Evolutionary conservation across 2,888 invertebrate genomes (phyloP), one percentile per base, ranked within the genome.

Genomic region (Drosophila incognita): DNA sequence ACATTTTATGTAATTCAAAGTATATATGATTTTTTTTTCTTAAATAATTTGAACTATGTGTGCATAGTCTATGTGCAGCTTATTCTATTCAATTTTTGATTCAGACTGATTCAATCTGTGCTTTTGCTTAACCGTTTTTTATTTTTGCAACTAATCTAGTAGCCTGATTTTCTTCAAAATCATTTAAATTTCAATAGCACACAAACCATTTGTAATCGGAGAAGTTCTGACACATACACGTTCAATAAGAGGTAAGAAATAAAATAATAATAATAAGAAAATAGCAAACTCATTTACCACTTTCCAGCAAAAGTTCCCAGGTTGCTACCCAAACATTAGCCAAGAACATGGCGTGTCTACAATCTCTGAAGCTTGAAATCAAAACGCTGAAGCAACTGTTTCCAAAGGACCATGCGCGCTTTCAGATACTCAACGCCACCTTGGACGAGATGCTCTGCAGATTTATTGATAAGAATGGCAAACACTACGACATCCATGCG

Each of bases 381-480:
- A 97, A 97, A 95, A 97, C 97, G 92, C 95, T 99, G 94, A 98
- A 99, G 95, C 96, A 96, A 94, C 96, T 97, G 93, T 99, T 99
- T 94, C 97, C 98, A 79, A 97, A 97, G 95, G 96, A 95, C 94
- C 99, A 99, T 96, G 97, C 98, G 94, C 95, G 98, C 93, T 99
- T 99, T 95, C 98, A 98, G 95, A 97, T 99, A 94, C 95, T 98
- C 94, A 96, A 97, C 94, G 98, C 99, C 92, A 98, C 98, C 95
- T 98, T 99, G 93, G 99, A 99, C 95, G 99, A 99, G 95, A 95
- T 99, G 93, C 97, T 97, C 93, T 99, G 99, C 95, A 96, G 97
- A 94, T 99, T 99, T 95, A 96, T 99, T 94, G 97, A 97, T 93
- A 97, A 96, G 95, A 97, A 96, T 94, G 98, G 98, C 92, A 97